These are phyloP conservation scores for Olivierus martensii DNA, from an alignment of 1,140 invertebrate genomes.

Conservation along the genomic window DNA sequence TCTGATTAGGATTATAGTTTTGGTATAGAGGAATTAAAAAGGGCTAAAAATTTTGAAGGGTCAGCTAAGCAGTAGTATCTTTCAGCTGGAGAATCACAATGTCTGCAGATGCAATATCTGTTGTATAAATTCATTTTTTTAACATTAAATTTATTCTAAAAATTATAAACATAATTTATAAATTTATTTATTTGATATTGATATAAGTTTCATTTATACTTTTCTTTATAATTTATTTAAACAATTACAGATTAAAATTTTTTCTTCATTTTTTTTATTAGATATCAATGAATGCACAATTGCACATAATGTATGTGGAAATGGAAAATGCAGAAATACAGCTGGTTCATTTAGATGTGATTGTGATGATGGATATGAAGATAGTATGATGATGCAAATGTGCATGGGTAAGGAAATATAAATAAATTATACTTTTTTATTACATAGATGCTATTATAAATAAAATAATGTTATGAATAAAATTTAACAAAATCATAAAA, in stretches of 20 bases:
- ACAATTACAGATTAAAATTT: not conserved
- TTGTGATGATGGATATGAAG: slow-evolving; percentile 56
- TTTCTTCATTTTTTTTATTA: slow-evolving; percentile 4
- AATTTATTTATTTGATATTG: slow-evolving; percentile 28
- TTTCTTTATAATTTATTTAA: not conserved
- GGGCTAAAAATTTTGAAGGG: too few species aligned
- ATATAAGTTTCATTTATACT: slow-evolving; percentile 34
- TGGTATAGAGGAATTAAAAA: too few species aligned
- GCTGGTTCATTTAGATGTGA: slow-evolving; percentile 62
- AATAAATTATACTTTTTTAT: too few species aligned
- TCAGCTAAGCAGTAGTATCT: too few species aligned
- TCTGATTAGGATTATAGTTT: too few species aligned
- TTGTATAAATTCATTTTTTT: too few species aligned
- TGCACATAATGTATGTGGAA: slow-evolving; percentile 28
- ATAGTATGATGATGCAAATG: slow-evolving; percentile 53
- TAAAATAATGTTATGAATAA: too few species aligned
- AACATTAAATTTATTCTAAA: too few species aligned
- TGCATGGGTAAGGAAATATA: slow-evolving; percentile 51
- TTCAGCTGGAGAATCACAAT: too few species aligned
- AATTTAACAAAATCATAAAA: too few species aligned
- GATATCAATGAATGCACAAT: slow-evolving; percentile 48
- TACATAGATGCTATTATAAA: too few species aligned
- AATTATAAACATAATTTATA: slow-evolving; percentile 35
- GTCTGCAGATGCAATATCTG: too few species aligned
- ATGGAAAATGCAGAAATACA: slow-evolving; percentile 49